Percentiles rank a stretch among this genome's conserved stretches.
Evolutionary conservation across 2,113 vertebrate species (phyloP).

Genomic region (Gila orcuttii): DNA sequence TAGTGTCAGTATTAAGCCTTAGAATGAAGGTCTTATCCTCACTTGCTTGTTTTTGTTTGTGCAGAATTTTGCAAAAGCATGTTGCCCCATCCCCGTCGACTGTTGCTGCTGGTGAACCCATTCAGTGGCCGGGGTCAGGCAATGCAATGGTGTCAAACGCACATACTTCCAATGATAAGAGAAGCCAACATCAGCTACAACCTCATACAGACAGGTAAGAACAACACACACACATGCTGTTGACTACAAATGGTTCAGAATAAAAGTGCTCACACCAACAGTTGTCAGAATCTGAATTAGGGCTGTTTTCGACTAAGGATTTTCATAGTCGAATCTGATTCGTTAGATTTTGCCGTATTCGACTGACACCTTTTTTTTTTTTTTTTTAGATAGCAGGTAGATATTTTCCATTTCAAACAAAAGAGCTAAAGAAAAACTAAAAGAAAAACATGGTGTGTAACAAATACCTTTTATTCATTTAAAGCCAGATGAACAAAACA

Average conservation of each 20-base stretch:
- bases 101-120: conserved; percentile 89
- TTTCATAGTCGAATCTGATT: no score
- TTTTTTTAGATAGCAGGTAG: no score
- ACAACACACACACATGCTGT: background rate
- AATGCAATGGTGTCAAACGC: conserved; percentile 86
- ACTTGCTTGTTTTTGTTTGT: background rate
- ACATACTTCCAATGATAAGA: conserved; percentile 88
- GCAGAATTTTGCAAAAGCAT: conserved; percentile 83
- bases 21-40: background rate
- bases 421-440: no score
- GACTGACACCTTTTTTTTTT: no score
- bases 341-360: no score
- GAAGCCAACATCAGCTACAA: conserved; percentile 92
- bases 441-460: no score
- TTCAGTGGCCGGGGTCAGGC: conserved; percentile 86
- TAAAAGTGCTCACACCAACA: background rate
- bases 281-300: background rate
- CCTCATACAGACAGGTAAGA: conserved; percentile 88
- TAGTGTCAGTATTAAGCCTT: conserved; percentile 38
- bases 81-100: conserved; percentile 81
- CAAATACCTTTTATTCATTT: no score
- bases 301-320: no score
- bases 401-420: no score
- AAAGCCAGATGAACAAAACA: no score
- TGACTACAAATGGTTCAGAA: background rate